These are phyloP conservation scores for Diarsia rubi DNA, from an alignment of 2,888 invertebrate genomes.

Conservation along the genomic window DNA sequence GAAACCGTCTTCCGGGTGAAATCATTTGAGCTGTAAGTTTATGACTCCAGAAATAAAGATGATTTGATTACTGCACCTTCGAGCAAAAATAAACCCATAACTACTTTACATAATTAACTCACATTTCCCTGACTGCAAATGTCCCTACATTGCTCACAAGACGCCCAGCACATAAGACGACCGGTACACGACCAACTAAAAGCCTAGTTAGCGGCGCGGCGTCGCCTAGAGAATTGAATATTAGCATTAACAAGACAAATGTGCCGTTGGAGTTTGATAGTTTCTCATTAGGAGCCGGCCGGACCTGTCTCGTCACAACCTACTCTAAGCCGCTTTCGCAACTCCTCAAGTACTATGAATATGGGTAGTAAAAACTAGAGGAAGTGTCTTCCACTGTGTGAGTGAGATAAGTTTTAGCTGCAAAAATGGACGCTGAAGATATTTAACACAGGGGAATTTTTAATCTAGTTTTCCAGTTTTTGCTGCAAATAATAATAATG, in stretches of 20 bases:
- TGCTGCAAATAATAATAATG: background rate
- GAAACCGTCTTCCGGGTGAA: background rate
- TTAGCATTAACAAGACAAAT: constrained; percentile 87
- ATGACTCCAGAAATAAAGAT: background rate
- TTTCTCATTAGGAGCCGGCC: constrained; percentile 83
- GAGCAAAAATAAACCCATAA: background rate
- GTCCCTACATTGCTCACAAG: constrained; percentile 24
- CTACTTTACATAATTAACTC: constrained; percentile 16
- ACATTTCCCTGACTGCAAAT: constrained; percentile 4
- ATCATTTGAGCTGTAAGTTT: background rate
- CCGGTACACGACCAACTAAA: constrained; percentile 68
- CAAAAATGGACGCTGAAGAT: background rate
- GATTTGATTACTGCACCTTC: background rate
- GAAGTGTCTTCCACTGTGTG: constrained; percentile 30
- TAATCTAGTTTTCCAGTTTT: constrained; percentile 4
- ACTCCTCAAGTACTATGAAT: constrained; percentile 70
- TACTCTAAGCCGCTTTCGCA: constrained; percentile 75
- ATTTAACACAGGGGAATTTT: background rate
- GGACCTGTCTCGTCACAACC: constrained; percentile 68
- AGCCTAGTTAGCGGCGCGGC: constrained; percentile 69
- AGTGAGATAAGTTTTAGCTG: constrained; percentile 21
- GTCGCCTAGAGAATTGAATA: constrained; percentile 82
- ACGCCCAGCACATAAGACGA: constrained; percentile 46
- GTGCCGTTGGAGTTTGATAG: constrained; percentile 85
- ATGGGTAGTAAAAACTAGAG: constrained; percentile 48